Conservation (phyloP, 2,888 invertebrate genomes). For the Crepidodera aurea region DNA sequence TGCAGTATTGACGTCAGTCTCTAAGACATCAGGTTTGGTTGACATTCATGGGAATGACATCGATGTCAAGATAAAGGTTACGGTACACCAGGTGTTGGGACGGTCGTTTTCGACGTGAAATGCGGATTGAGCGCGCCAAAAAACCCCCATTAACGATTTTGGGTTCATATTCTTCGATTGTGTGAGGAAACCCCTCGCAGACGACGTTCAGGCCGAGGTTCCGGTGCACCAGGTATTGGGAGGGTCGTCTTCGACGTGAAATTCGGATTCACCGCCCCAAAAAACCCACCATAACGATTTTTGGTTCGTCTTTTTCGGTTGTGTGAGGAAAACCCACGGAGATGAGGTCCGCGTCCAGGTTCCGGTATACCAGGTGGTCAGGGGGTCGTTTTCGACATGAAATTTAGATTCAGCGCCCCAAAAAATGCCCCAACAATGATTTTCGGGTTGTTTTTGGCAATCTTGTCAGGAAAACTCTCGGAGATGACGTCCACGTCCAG, state of each 20-base stretch:
- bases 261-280: conserved; percentile 2
- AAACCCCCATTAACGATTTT: neutral
- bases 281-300: conserved; percentile 15
- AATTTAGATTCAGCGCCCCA: conserved; percentile 3
- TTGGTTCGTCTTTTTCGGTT: conserved; percentile 1
- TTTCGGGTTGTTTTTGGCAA: conserved; percentile 11
- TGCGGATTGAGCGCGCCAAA: conserved; percentile 1
- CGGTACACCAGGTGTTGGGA: conserved; percentile 7
- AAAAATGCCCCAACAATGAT: neutral
- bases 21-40: conserved; percentile 4
- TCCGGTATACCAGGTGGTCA: conserved; percentile 4
- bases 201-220: conserved; percentile 2
- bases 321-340: conserved; percentile 6
- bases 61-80: conserved; percentile 6
- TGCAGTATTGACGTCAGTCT: neutral
- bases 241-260: neutral
- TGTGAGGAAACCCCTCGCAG: conserved; percentile 7
- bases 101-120: conserved; percentile 3
- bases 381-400: neutral
- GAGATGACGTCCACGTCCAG: conserved; percentile 9
- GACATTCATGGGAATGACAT: conserved; percentile 1
- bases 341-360: conserved; percentile 6
- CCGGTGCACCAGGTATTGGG: conserved; percentile 11
- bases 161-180: neutral
- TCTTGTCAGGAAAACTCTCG: conserved; percentile 14